A percentile compares a stretch with the other conserved stretches of the same genome.
These are phyloP conservation scores for Platypus cylindrus DNA, from an alignment of 2,888 invertebrate genomes.

Conservation along the genomic window DNA sequence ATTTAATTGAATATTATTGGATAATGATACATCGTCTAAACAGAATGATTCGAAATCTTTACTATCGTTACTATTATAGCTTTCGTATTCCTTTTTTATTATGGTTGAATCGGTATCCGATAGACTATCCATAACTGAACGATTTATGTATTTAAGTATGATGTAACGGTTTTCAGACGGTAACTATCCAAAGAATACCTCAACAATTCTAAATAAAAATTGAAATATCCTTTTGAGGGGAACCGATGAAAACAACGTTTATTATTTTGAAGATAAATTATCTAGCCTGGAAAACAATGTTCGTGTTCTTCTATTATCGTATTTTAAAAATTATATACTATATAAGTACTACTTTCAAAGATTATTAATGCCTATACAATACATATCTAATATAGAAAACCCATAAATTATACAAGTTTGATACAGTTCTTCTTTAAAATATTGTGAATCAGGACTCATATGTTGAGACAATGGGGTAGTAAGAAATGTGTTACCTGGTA, in stretches of 20 bases:
- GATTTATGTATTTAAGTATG: conserved; percentile 1
- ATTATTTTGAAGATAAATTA: neutral
- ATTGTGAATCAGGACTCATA: too few relatives aligned
- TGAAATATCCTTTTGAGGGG: conserved; percentile 28
- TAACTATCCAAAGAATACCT: conserved; percentile 28
- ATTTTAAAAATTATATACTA: too few relatives aligned
- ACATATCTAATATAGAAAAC: too few relatives aligned
- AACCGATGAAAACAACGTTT: conserved; percentile 25
- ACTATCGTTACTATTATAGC: neutral
- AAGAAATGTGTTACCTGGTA: too few relatives aligned
- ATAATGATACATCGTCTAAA: conserved; percentile 1
- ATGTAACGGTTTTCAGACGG: conserved; percentile 23
- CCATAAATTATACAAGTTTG: too few relatives aligned
- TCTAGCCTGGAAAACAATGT: too few relatives aligned
- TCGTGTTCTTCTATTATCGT: too few relatives aligned
- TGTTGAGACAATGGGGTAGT: too few relatives aligned
- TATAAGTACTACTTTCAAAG: too few relatives aligned
- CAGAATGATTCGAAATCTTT: conserved; percentile 1
- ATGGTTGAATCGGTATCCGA: neutral
- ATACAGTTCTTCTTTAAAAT: too few relatives aligned
- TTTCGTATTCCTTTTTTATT: neutral
- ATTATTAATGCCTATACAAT: too few relatives aligned
- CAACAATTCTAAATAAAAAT: conserved; percentile 26
- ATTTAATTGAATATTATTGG: neutral
- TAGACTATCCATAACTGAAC: conserved; percentile 3